These are phyloP conservation scores for Zingel zingel DNA, from an alignment of 2,113 vertebrate genomes.

Conservation along the genomic window DNA sequence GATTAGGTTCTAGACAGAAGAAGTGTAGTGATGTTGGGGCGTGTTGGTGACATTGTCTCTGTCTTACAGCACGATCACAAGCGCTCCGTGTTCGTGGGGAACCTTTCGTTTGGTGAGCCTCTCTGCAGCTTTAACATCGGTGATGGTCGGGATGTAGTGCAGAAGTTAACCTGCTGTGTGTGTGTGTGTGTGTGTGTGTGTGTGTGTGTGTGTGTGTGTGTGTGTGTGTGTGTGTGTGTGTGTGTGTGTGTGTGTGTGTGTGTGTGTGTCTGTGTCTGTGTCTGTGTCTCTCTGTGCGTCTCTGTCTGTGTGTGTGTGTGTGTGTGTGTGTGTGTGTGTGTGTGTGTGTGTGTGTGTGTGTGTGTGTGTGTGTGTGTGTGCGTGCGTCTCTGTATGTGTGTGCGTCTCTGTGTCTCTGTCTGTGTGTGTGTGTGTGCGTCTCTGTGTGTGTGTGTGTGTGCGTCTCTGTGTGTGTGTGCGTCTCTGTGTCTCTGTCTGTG, in stretches of 20 bases:
- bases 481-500: background rate
- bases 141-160: background rate
- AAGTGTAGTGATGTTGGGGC: no score
- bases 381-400: background rate
- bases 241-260: background rate
- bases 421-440: background rate
- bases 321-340: background rate
- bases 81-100: slow-evolving; percentile 93
- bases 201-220: background rate
- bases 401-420: background rate
- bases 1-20: background rate
- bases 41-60: background rate
- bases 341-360: background rate
- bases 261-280: no score
- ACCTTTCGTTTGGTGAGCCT: slow-evolving; percentile 93
- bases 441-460: background rate
- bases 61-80: slow-evolving; percentile 90
- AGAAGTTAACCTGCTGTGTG: background rate
- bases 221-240: background rate
- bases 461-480: background rate
- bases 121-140: background rate
- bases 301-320: background rate
- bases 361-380: background rate
- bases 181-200: background rate
- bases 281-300: background rate